These are phyloP conservation scores for Cactoblastis cactorum DNA, from an alignment of 2,888 invertebrate species.

Conservation along the genomic window DNA sequence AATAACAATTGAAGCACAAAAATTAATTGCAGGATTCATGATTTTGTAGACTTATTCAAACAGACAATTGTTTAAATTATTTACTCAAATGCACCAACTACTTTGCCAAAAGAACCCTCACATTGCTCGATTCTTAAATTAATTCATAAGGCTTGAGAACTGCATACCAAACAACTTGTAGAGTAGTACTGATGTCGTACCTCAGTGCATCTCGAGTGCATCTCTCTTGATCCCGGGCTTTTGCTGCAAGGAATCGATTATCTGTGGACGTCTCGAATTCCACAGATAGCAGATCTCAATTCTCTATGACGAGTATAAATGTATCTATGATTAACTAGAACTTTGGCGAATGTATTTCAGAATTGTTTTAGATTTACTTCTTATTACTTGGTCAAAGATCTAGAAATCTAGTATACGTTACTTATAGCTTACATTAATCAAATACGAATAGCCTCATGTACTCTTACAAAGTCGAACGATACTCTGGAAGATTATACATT, in stretches of 20 bases:
- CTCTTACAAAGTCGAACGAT: no score
- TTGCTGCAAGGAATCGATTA: slow-evolving; percentile 57
- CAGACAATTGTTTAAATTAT: no score
- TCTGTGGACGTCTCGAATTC: slow-evolving; percentile 51
- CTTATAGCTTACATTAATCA: no score
- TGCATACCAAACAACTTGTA: slow-evolving; percentile 4
- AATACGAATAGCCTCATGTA: no score
- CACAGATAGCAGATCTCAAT: slow-evolving; percentile 47
- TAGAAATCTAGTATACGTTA: no score
- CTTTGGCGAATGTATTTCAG: not conserved
- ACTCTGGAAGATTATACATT: not conserved
- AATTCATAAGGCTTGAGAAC: not conserved
- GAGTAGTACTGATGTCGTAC: slow-evolving; percentile 32
- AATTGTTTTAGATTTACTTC: not conserved
- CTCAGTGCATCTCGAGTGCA: slow-evolving; percentile 42
- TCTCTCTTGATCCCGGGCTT: slow-evolving; percentile 45
- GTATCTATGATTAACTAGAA: slow-evolving; percentile 21
- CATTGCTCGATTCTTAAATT: not conserved
- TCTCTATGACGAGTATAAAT: slow-evolving; percentile 41
- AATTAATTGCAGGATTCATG: no score
- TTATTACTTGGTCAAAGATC: no score
- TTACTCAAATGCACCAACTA: not conserved
- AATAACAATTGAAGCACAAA: no score
- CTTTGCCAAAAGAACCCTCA: not conserved
- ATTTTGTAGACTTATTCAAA: no score